Percentiles rank a stretch among this genome's conserved stretches.
phyloP scores from a whole-genome alignment of 2,888 invertebrate genomes.

The Eristalis tenax region DNA sequence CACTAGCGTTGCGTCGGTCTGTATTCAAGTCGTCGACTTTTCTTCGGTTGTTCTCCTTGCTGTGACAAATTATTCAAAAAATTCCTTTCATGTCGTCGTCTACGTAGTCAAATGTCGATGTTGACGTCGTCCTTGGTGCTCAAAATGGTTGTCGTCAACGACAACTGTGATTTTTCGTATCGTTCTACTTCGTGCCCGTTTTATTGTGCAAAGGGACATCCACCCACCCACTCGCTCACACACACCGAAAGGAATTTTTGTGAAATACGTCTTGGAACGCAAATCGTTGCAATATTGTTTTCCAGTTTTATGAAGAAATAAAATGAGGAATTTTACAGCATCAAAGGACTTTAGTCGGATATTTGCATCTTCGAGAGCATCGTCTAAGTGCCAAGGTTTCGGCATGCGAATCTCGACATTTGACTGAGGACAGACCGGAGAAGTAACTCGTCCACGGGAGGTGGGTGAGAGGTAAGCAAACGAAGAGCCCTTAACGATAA shows the following conservation, averaged over 20 bases:
- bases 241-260: not conserved
- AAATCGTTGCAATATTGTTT: constrained; percentile 3
- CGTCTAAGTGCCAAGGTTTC: not conserved
- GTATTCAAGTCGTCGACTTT: constrained; percentile 18
- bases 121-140: constrained; percentile 9
- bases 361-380: not conserved
- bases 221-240: not conserved
- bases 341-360: not conserved
- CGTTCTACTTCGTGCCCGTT: not conserved
- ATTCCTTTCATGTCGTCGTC: constrained; percentile 43
- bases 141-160: constrained; percentile 10
- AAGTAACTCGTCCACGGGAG: not conserved
- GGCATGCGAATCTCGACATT: too few species aligned
- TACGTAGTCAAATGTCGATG: not conserved
- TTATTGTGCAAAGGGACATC: not conserved
- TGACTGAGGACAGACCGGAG: not conserved
- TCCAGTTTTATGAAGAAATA: not conserved
- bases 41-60: constrained; percentile 8
- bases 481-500: not conserved
- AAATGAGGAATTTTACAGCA: not conserved
- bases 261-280: not conserved
- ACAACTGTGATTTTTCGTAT: constrained; percentile 36
- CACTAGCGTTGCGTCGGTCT: not conserved
- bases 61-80: constrained; percentile 63
- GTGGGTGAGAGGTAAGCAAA: not conserved